phyloP scores from a whole-genome alignment of 2,888 invertebrate species.

The Eristalis arbustorum region DNA sequence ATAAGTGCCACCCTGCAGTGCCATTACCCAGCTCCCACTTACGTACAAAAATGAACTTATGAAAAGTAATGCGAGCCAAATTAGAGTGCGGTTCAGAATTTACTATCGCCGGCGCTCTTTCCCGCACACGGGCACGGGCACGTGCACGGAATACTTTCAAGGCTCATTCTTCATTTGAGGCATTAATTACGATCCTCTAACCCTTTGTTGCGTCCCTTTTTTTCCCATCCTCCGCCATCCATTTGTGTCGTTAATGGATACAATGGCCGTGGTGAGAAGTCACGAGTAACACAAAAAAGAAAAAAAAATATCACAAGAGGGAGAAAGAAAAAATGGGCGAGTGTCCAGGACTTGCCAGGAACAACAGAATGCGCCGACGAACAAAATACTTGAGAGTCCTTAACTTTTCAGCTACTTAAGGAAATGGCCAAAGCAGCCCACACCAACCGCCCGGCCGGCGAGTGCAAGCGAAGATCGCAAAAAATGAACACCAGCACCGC shows the following conservation, averaged over 20 bases:
- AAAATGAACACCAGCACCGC: neutral
- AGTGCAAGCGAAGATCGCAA: neutral
- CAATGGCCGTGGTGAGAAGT: neutral
- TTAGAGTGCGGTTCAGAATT: constrained; percentile 33
- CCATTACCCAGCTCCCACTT: neutral
- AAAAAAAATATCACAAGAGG: neutral
- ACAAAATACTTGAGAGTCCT: constrained; percentile 51
- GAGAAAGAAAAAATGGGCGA: constrained; percentile 14
- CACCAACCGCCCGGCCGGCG: neutral
- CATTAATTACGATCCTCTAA: constrained; percentile 64
- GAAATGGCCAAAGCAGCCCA: constrained; percentile 38
- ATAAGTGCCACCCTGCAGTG: neutral
- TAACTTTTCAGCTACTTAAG: constrained; percentile 67
- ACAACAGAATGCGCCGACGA: constrained; percentile 60
- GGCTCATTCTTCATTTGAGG: constrained; percentile 51
- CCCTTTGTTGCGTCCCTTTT: constrained; percentile 29
- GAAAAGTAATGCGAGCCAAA: constrained; percentile 45
- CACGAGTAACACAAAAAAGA: neutral
- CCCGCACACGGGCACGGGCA: neutral
- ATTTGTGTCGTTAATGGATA: constrained; percentile 48
- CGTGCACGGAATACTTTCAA: constrained; percentile 13
- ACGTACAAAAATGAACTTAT: constrained; percentile 23
- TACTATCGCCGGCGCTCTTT: neutral
- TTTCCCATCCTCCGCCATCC: constrained; percentile 1
- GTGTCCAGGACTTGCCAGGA: constrained; percentile 30